Percentiles rank a stretch among this genome's conserved stretches.
phyloP scores from a whole-genome alignment of 2,113 vertebrate genomes.

The Pachyramphus minor region DNA sequence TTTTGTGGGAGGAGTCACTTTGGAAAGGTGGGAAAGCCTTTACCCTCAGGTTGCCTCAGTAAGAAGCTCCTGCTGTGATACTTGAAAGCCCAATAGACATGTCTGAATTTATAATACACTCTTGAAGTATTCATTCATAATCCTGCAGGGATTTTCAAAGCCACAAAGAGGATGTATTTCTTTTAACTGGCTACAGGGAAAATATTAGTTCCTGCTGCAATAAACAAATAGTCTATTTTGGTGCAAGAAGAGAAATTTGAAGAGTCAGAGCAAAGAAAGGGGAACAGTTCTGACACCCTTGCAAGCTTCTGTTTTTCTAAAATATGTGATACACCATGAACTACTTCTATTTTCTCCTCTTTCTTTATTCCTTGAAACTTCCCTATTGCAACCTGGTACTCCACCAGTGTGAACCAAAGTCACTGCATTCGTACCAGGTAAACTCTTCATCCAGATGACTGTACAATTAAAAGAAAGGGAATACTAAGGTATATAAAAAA shows the following conservation, averaged over 20 bases:
- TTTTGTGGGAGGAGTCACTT: slow-evolving; percentile 63
- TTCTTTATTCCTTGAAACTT: neutral
- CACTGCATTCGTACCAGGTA: neutral
- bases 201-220: slow-evolving; percentile 39
- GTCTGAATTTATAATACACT: slow-evolving; percentile 69
- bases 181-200: slow-evolving; percentile 41
- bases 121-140: slow-evolving; percentile 69
- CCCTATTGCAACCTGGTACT: neutral
- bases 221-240: slow-evolving; percentile 49
- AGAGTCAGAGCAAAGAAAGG: neutral
- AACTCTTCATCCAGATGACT: neutral
- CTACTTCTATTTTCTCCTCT: neutral
- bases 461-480: neutral
- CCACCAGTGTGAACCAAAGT: neutral
- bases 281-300: neutral
- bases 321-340: neutral
- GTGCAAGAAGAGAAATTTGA: neutral
- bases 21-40: slow-evolving; percentile 66
- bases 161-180: slow-evolving; percentile 38
- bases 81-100: slow-evolving; percentile 70
- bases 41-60: slow-evolving; percentile 64
- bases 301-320: slow-evolving; percentile 9
- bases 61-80: slow-evolving; percentile 64
- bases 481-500: neutral
- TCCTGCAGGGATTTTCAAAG: slow-evolving; percentile 70